Base-by-base conservation (phyloP, 1,140 invertebrate species). In the Arctopsyche grandis region DNA sequence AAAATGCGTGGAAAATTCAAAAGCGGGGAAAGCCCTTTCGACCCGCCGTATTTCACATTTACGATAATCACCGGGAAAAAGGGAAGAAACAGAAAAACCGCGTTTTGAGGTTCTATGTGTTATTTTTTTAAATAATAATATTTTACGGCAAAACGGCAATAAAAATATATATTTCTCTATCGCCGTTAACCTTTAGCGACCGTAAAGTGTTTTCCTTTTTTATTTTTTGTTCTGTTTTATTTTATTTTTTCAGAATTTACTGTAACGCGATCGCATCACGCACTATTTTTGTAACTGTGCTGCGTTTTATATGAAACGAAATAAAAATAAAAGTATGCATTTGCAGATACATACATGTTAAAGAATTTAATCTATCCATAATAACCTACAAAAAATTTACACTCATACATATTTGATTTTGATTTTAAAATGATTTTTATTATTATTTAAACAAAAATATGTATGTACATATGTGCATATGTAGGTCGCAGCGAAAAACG, bases 141-240 rank as follows among this genome's bases (percentile, higher is more conserved):
- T 60, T 60, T 60, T 60, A n/a, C 7, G 56, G 16, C 16, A 9
- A 21, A 21, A 21, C 56, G 56, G 56, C 56, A 60, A 60, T 60
- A 60, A 60, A 60, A 60, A 60, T 60, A 60, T 56, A n/a, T 60
- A 60, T 60, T 60, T 60, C 56, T 60, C 19, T 60, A 60, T 60
- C 56, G 56, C 21, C 56, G 16, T 16, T 60, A 38, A 38, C 29
- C 21, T 60, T 60, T 60, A 60, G 56, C 21, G 56, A 1, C n/a
- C 1, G 56, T 16, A 5, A 60, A 60, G 56, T 16, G 14, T 60
- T 16, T 14, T 14, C 16, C 16, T 52, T 52, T 52, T 60, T 60
- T 9, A 19, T 60, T 21, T 19, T 16, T n/a, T 60, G 9, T 60
- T 1, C 19, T 52, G 48, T 60, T 10, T n/a, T n/a, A n/a, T n/a